Evolutionary conservation across 1,140 invertebrate species (phyloP), one percentile per base, ranked within the genome.

Genomic region (Cydia amplana): DNA sequence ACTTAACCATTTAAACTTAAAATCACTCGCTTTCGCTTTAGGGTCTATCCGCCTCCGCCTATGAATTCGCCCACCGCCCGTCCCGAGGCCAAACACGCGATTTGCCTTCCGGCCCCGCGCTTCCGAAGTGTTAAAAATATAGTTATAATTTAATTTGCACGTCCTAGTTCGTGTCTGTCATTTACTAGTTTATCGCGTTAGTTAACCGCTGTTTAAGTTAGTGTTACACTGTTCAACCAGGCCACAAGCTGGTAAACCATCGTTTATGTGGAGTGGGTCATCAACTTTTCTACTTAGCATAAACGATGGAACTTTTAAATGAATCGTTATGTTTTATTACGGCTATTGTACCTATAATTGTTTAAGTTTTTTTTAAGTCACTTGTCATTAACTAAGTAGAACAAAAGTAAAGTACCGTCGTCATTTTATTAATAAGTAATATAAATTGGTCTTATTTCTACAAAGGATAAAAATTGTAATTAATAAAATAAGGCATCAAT

Each of bases 71-170:
- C 55, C 55, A 60, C 55, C 55, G 55, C 55, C 32, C 65, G n/a
- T 18, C 32, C 32, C 32, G n/a, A 70, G 25, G 16, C 28, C 28
- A 70, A 70, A 70, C 65, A 70, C 65, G 65, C 65, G 32, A 70
- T 70, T 70, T 36, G 64, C 32, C 65, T 70, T 36, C 65, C 65
- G 16, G n/a, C 6, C 32, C 28, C 65, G 18, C 28, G 18, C 65
- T 70, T 70, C n/a, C 65, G 32, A 70, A 70, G 65, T 36, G 65
- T 40, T 67, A 70, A 70, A 70, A 70, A 70, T 70, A 36, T 70
- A 70, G 18, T 36, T 36, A 70, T 70, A 70, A 70, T 70, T 36
- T 70, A 70, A 70, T 70, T 70, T 70, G 32, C 65, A 43, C 65
- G 28, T 70, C 64, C 64, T 18, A 70, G 32, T 70, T 36, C 65